These are phyloP conservation scores for Clamator glandarius DNA, from an alignment of 2,797 vertebrate genomes.

Conservation along the genomic window DNA sequence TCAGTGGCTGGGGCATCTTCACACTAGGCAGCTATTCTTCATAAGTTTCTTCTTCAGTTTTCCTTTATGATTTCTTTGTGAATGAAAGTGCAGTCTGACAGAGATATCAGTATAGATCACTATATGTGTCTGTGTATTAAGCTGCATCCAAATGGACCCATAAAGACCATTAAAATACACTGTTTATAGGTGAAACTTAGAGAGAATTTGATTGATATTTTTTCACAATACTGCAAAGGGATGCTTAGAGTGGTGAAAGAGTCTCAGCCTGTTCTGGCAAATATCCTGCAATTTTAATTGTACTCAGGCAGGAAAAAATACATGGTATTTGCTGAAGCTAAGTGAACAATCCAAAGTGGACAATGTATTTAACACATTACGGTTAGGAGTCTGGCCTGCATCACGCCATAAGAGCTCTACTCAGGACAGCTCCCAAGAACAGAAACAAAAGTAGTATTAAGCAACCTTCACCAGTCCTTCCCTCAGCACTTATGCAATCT, in stretches of 20 bases:
- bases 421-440: conserved; percentile 24
- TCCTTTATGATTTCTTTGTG: background rate
- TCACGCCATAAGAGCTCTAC: conserved; percentile 2
- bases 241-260: conserved; percentile 1
- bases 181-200: conserved; percentile 6
- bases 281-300: conserved; percentile 54
- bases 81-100: background rate
- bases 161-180: background rate
- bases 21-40: background rate
- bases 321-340: background rate
- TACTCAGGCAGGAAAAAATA: conserved; percentile 43
- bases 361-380: conserved; percentile 47
- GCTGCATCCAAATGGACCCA: background rate
- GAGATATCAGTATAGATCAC: background rate
- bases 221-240: background rate
- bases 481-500: background rate
- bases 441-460: background rate
- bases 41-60: background rate
- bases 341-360: conserved; percentile 46
- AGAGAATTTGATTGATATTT: background rate
- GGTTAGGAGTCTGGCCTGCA: conserved; percentile 14
- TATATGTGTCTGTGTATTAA: background rate
- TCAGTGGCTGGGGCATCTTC: background rate
- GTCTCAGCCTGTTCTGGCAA: conserved; percentile 20
- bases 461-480: background rate